These are phyloP conservation scores for Tholera decimalis DNA, from an alignment of 2,888 invertebrate species.

Conservation along the genomic window DNA sequence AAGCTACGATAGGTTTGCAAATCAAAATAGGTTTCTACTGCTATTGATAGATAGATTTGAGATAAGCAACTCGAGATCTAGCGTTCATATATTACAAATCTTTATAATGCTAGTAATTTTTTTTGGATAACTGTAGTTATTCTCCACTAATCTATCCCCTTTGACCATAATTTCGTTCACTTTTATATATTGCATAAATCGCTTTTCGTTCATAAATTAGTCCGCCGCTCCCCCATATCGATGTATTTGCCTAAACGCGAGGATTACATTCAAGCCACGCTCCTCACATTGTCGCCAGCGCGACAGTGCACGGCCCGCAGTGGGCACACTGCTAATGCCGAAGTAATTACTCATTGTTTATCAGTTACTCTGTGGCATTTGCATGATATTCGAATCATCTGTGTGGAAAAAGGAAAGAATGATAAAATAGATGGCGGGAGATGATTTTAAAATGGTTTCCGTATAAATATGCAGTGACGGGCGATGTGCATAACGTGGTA, in stretches of 20 bases:
- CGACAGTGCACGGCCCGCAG: conserved; percentile 28
- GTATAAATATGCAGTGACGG: background rate
- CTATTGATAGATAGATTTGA: too few relatives aligned
- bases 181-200: background rate
- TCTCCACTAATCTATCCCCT: too few relatives aligned
- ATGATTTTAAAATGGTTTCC: conserved; percentile 2
- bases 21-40: too few relatives aligned
- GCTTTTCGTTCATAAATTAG: background rate
- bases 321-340: conserved; percentile 47
- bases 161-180: too few relatives aligned
- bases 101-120: too few relatives aligned
- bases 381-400: conserved; percentile 51
- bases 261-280: conserved; percentile 60
- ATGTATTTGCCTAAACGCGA: conserved; percentile 62
- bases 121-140: too few relatives aligned
- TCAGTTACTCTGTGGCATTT: conserved; percentile 47
- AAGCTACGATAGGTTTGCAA: too few relatives aligned
- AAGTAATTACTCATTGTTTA: conserved; percentile 64
- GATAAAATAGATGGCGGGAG: background rate
- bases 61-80: background rate
- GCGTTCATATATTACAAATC: too few relatives aligned
- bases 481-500: background rate
- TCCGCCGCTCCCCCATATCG: conserved; percentile 36
- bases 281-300: conserved; percentile 53
- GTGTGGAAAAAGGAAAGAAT: background rate